These are phyloP conservation scores for Eupristina koningsbergeri DNA, from an alignment of 1,140 invertebrate species.

Conservation along the genomic window DNA sequence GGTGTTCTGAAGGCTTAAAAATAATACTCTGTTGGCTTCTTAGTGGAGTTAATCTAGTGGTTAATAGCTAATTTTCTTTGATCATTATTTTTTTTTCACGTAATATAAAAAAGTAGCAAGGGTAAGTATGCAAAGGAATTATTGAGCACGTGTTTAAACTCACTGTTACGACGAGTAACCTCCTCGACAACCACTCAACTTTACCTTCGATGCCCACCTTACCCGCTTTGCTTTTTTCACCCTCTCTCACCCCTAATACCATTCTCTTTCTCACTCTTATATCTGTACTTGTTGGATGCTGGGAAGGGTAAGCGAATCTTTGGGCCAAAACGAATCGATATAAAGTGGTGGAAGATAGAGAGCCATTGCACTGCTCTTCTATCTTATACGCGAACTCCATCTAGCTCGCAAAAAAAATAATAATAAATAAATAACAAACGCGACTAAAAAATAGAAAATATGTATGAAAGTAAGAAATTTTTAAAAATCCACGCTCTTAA, in stretches of 20 bases:
- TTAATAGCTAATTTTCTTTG: not conserved
- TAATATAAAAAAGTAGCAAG: not conserved
- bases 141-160: not conserved
- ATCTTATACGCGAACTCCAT: not conserved
- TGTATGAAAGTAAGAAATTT: not conserved
- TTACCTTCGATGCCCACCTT: not conserved
- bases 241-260: not conserved
- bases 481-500: not conserved
- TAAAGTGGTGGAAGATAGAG: not conserved
- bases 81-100: not conserved
- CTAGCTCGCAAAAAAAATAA: not conserved
- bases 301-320: constrained; percentile 20
- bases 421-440: constrained; percentile 40
- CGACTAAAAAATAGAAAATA: not conserved
- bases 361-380: not conserved
- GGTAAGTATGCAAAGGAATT: not conserved
- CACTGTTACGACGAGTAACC: not conserved
- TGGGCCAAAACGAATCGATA: constrained; percentile 16
- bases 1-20: too few species aligned
- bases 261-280: not conserved
- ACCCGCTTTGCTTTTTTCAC: not conserved
- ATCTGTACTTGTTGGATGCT: not conserved
- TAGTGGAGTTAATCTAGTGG: not conserved
- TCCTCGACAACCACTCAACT: not conserved
- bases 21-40: too few species aligned